These are phyloP conservation scores for Catotricha subobsoleta DNA, from an alignment of 2,888 invertebrate genomes.

Conservation along the genomic window DNA sequence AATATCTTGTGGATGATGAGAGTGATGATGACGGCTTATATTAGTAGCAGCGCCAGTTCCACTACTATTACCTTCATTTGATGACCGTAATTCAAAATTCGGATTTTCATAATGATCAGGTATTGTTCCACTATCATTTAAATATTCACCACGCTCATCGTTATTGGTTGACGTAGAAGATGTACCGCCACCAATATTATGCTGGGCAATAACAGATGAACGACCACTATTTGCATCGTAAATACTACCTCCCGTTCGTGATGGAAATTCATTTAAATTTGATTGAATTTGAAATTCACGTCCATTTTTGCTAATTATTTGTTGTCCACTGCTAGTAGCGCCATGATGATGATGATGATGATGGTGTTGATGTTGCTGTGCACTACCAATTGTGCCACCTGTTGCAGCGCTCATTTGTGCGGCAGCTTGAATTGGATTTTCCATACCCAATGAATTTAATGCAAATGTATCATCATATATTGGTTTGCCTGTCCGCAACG, in stretches of 20 bases:
- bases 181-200: neutral
- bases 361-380: conserved; percentile 18
- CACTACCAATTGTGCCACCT: conserved; percentile 32
- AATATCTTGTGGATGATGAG: neutral
- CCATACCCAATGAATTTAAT: conserved; percentile 29
- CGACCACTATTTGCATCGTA: conserved; percentile 17
- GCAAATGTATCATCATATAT: conserved; percentile 52
- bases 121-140: conserved; percentile 13
- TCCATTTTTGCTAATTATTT: conserved; percentile 1
- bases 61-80: conserved; percentile 9
- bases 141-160: conserved; percentile 14
- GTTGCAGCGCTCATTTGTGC: conserved; percentile 19
- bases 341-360: conserved; percentile 8
- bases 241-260: conserved; percentile 12
- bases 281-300: conserved; percentile 2
- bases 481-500: conserved; percentile 56
- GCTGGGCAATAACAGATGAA: neutral
- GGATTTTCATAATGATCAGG: conserved; percentile 31
- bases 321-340: conserved; percentile 4
- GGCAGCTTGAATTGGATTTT: neutral
- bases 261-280: neutral
- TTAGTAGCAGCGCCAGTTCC: neutral
- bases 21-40: neutral
- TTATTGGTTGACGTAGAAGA: conserved; percentile 12
- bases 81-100: conserved; percentile 23